Percentiles rank a stretch among this genome's conserved stretches.
Conservation (phyloP, 2,113 vertebrate genomes). For the Elaphurus davidianus region DNA sequence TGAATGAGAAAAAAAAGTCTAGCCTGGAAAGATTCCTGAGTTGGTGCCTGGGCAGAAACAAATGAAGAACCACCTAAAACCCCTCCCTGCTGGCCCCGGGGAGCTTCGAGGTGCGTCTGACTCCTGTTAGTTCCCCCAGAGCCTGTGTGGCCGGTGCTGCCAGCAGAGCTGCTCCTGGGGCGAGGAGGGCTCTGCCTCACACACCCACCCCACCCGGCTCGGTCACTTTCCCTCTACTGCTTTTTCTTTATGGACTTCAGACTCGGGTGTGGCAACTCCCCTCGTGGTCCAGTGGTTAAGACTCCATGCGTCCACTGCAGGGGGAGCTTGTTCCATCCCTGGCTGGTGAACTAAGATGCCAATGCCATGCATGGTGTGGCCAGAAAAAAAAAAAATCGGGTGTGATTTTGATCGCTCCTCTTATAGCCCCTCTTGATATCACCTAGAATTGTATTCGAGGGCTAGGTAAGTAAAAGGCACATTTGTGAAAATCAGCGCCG, state of each 20-base stretch:
- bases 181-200: background rate
- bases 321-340: background rate
- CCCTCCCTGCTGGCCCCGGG: background rate
- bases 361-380: background rate
- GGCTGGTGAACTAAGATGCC: background rate
- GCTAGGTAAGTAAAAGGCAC: background rate
- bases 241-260: background rate
- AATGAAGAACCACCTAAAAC: background rate
- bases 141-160: rapidly evolving
- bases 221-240: background rate
- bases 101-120: background rate
- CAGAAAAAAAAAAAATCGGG: background rate
- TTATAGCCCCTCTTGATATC: background rate
- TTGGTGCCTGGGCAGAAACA: background rate
- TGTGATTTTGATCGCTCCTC: background rate
- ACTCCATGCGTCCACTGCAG: background rate
- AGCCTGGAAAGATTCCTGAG: background rate
- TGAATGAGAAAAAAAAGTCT: background rate
- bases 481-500: background rate
- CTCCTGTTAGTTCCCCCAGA: background rate
- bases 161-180: background rate
- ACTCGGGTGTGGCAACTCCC: background rate
- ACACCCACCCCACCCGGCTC: background rate
- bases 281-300: background rate
- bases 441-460: background rate